Evolutionary conservation across 2,113 vertebrate genomes (phyloP), one percentile per base, ranked within the genome.

Genomic region (Dipodomys ordii): DNA sequence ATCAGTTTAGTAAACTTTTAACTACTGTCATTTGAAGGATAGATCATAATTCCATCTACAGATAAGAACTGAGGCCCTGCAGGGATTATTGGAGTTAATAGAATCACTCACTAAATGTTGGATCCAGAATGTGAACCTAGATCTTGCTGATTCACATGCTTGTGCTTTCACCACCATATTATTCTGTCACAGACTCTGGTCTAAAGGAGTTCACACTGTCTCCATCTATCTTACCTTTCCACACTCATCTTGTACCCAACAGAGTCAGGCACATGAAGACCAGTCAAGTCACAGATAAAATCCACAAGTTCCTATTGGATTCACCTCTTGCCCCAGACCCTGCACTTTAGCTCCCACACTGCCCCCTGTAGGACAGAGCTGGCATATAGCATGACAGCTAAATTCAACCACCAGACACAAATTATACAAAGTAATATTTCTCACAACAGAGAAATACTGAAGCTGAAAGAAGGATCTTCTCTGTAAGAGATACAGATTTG

Each of bases 1-100:
- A 68, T 71, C 84, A 87, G 65, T 49, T 88, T 83, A 76, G 67
- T 39, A 73, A 90, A 62, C 49, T 12, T 84, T 88, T 88, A 86
- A 57, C 67, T 12, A 87, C 57, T 57, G 15, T 74, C 23, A 69
- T 90, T 82, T 32, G 46, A 91, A 6, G 28, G 20, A 72, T 28
- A 76, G 60, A 90, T 30, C 12, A 82, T 49, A 46, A 74, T 39
- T 13, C 60, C 35, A 30, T 25, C 39, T 57, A n/a, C 6, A 65
- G 62, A 71, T 44, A 64, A 90, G 74, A 86, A 85, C 44, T 77
- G 44, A 90, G 39, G 60, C 30, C 53, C 69, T 19, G 19, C 39
- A 6, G 71, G 13, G 30, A 73, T 64, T 67, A 57, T 67, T 20
- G 60, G 23, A 79, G 35, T 86, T 82, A 39, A 19, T 90, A 60